Evolutionary conservation across 1,140 invertebrate species (phyloP), one percentile per base, ranked within the genome.

Genomic region (Artemia franciscana): DNA sequence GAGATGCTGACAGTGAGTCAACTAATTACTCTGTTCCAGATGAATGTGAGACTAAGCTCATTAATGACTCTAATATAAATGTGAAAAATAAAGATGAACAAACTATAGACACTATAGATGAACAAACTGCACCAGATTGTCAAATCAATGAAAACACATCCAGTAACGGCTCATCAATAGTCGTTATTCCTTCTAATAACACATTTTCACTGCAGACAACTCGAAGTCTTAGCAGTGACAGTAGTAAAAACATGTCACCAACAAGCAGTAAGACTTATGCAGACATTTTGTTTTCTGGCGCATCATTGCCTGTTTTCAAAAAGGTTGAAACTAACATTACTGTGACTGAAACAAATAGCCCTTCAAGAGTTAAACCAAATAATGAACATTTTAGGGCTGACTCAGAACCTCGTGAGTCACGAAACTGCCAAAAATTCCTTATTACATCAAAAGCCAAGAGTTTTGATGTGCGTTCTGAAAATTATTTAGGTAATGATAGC

Each of bases 41-140:
- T 25, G n/a, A 9, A 5, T n/a, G 26, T 0, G 24, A 15, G n/a
- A 25, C 21, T 12, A 26, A 59, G 18, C 58, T 59, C 15, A 59
- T 26, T 24, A 4, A 25, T 7, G 58, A 59, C 24, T 59, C 58
- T 26, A 15, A 21, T 24, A 24, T n/a, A 24, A 21, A 26, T 59
- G 58, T 9, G 15, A n/a, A n/a, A n/a, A n/a, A n/a, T n/a, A n/a
- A n/a, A n/a, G n/a, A n/a, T n/a, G n/a, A n/a, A n/a, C n/a, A n/a
- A n/a, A n/a, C n/a, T n/a, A n/a, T n/a, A n/a, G n/a, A n/a, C n/a
- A n/a, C n/a, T n/a, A n/a, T n/a, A n/a, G n/a, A n/a, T n/a, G n/a
- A n/a, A n/a, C n/a, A n/a, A n/a, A 66, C 62, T 62, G 62, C 25
- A 60, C 64, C 56, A 65, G 64, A 62, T 65, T 62, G 58, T 58